Conservation (phyloP, 35 echinoderm and acorn worm species). For the Ptychodera flava region DNA sequence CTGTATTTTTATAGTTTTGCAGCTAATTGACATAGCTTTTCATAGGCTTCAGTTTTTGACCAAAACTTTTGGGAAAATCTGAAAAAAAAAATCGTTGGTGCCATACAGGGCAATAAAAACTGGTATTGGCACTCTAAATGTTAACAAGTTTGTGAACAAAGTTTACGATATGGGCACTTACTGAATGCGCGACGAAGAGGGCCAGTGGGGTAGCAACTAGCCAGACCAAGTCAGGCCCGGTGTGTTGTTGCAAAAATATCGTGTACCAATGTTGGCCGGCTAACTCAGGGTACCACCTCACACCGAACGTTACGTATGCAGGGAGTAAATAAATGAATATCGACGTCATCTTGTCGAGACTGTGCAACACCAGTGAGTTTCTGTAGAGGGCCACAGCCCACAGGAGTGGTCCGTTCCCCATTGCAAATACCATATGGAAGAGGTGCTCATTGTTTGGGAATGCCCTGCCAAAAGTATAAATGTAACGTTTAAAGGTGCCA, state of each 20-base stretch:
- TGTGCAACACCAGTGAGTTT: constrained; percentile 49
- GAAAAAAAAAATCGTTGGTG: too few relatives aligned
- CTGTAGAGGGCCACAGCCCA: constrained; percentile 28
- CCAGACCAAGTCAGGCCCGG: background rate
- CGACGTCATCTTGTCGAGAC: constrained; percentile 43
- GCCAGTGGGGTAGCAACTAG: constrained; percentile 4
- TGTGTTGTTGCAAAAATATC: background rate
- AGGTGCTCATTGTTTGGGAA: background rate
- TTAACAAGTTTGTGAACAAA: too few relatives aligned
- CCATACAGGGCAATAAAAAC: too few relatives aligned
- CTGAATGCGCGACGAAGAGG: constrained; percentile 6
- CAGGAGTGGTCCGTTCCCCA: constrained; percentile 37
- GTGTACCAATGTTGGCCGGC: constrained; percentile 1
- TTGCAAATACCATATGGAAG: constrained; percentile 20
- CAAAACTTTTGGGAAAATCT: too few relatives aligned
- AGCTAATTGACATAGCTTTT: too few relatives aligned
- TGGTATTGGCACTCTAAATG: too few relatives aligned
- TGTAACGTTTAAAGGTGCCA: too few relatives aligned
- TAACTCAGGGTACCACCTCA: constrained; percentile 32
- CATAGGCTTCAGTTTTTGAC: too few relatives aligned
- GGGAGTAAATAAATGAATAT: constrained; percentile 43
- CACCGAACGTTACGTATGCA: constrained; percentile 20
- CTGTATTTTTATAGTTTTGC: too few relatives aligned
- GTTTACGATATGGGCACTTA: too few relatives aligned
- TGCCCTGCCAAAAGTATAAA: too few relatives aligned